These are phyloP conservation scores for Crotalus helleri DNA, from an alignment of 2,113 vertebrate genomes.

Conservation along the genomic window DNA sequence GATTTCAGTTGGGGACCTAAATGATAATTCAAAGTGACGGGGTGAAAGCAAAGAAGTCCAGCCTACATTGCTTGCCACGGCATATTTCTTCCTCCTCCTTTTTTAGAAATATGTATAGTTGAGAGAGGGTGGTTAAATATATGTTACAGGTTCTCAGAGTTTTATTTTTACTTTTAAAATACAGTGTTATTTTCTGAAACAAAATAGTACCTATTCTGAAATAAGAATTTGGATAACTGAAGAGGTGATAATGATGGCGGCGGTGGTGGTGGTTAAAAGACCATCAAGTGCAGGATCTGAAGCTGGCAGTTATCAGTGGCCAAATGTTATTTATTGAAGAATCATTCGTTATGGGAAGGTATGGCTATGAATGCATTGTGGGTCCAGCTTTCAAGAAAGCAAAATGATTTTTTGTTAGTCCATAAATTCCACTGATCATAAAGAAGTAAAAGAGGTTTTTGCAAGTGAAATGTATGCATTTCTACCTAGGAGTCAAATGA, in stretches of 20 bases:
- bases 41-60: background rate
- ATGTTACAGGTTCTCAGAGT: background rate
- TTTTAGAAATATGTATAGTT: background rate
- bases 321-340: background rate
- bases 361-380: background rate
- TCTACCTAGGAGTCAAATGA: background rate
- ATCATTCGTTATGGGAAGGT: background rate
- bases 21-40: background rate
- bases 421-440: background rate
- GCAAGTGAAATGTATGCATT: background rate
- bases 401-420: background rate
- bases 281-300: background rate
- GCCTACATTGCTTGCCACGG: background rate
- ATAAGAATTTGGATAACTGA: background rate
- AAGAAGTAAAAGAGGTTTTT: background rate
- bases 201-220: background rate
- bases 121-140: background rate
- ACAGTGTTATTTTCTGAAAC: background rate
- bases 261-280: background rate
- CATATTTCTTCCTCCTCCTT: background rate
- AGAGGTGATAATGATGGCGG: background rate
- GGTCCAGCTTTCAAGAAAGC: background rate
- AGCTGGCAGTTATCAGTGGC: background rate
- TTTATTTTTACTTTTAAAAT: background rate
- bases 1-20: background rate